phyloP scores from a whole-genome alignment of 2,797 vertebrate species.

The Schizopygopsis malacanthus region DNA sequence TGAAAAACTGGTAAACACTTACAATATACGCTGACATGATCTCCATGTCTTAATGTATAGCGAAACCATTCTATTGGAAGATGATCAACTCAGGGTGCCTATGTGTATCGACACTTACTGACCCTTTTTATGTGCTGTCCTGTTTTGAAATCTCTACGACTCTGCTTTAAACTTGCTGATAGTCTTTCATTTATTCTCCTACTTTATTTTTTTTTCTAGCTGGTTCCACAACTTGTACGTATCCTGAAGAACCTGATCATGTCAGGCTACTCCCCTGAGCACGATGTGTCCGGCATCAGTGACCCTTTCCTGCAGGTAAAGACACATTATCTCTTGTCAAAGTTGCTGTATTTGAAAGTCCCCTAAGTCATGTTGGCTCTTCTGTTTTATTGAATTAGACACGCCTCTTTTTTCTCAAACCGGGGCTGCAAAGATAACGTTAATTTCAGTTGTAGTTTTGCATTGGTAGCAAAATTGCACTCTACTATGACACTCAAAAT shows the following conservation, averaged over 20 bases:
- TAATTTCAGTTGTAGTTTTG: not conserved
- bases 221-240: slow-evolving; percentile 98
- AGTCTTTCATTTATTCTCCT: slow-evolving; percentile 51
- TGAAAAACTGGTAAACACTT: slow-evolving; percentile 20
- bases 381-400: not conserved
- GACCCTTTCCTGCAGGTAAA: slow-evolving; percentile 98
- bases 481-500: not conserved
- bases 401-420: not conserved
- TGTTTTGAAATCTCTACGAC: not conserved
- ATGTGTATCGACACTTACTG: slow-evolving; percentile 47
- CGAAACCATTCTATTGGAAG: slow-evolving; percentile 43
- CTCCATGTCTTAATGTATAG: slow-evolving; percentile 44
- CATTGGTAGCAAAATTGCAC: not conserved
- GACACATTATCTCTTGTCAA: not conserved
- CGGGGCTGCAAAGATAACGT: not conserved
- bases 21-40: slow-evolving; percentile 17
- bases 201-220: slow-evolving; percentile 75
- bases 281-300: slow-evolving; percentile 99
- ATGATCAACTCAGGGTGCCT: slow-evolving; percentile 55
- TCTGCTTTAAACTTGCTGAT: not conserved
- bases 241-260: slow-evolving; percentile 99
- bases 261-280: slow-evolving; percentile 99
- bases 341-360: not conserved
- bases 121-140: slow-evolving; percentile 22
- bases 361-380: not conserved